phyloP scores from a whole-genome alignment of 1,140 invertebrate genomes.

The Drosophila pruinosa region DNA sequence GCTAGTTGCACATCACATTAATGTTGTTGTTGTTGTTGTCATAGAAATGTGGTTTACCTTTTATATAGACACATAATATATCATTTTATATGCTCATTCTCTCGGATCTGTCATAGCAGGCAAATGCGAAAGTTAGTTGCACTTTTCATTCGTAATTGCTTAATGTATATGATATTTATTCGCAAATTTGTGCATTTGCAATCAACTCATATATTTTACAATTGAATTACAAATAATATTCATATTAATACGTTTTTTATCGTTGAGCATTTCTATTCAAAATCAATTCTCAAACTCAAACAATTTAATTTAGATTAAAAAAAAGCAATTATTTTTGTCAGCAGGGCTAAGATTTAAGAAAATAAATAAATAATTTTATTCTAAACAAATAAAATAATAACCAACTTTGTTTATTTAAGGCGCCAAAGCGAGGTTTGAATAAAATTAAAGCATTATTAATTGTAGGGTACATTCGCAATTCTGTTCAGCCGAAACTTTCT shows the following conservation, averaged over 20 bases:
- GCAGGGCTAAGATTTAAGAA: too few species aligned
- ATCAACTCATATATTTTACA: neutral
- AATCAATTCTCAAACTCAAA: neutral
- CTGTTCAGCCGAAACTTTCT: constrained; percentile 37
- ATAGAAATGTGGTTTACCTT: constrained; percentile 14
- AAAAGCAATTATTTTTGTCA: too few species aligned
- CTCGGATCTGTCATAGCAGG: neutral
- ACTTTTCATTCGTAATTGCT: constrained; percentile 20
- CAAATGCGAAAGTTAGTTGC: constrained; percentile 27
- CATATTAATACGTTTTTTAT: neutral
- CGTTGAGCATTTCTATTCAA: neutral
- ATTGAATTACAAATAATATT: neutral
- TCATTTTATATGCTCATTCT: constrained; percentile 1
- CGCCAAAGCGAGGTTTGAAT: too few species aligned
- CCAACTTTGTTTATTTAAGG: too few species aligned
- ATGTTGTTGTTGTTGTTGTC: constrained; percentile 2
- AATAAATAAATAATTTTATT: too few species aligned
- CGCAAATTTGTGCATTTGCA: neutral
- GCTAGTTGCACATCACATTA: constrained; percentile 14
- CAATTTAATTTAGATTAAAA: too few species aligned
- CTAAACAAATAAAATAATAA: too few species aligned
- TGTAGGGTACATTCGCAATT: neutral
- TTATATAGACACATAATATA: neutral
- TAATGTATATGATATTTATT: neutral
- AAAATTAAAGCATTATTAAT: neutral